phyloP scores from a whole-genome alignment of 2,888 invertebrate species.

The Helleia helle region DNA sequence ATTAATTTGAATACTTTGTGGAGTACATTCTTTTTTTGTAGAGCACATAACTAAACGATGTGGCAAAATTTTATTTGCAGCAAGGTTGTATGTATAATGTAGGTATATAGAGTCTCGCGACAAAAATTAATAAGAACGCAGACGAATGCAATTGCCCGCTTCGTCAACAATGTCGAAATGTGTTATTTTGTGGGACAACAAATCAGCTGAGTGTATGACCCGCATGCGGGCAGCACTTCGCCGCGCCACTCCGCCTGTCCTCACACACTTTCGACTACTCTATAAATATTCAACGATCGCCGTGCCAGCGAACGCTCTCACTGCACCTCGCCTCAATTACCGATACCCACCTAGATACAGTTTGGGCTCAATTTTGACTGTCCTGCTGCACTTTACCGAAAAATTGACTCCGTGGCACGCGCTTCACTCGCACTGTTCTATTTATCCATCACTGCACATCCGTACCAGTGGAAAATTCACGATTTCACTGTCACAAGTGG shows the following conservation, averaged over 20 bases:
- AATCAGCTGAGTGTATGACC: slow-evolving; percentile 48
- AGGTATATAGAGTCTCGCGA: background rate
- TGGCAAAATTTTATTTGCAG: too few relatives aligned
- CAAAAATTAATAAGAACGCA: slow-evolving; percentile 25
- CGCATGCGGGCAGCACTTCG: slow-evolving; percentile 22
- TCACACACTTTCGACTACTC: slow-evolving; percentile 53
- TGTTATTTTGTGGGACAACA: slow-evolving; percentile 37
- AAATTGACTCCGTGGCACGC: slow-evolving; percentile 40
- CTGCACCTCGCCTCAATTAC: slow-evolving; percentile 26
- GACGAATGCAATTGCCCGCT: slow-evolving; percentile 32
- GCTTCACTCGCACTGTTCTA: slow-evolving; percentile 55
- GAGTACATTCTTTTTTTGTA: too few relatives aligned
- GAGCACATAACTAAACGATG: too few relatives aligned
- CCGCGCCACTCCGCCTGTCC: slow-evolving; percentile 25
- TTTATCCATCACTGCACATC: slow-evolving; percentile 74
- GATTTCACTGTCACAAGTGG: slow-evolving; percentile 71
- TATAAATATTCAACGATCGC: slow-evolving; percentile 60
- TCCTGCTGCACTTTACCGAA: slow-evolving; percentile 52
- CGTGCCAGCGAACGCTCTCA: slow-evolving; percentile 40
- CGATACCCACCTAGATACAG: slow-evolving; percentile 68
- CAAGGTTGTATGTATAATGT: too few relatives aligned
- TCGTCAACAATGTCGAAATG: slow-evolving; percentile 30
- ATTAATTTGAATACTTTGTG: too few relatives aligned
- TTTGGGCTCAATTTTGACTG: slow-evolving; percentile 73
- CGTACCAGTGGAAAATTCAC: slow-evolving; percentile 62